Base-by-base conservation (phyloP, 2,113 vertebrate species). In the Platichthys flesus region DNA sequence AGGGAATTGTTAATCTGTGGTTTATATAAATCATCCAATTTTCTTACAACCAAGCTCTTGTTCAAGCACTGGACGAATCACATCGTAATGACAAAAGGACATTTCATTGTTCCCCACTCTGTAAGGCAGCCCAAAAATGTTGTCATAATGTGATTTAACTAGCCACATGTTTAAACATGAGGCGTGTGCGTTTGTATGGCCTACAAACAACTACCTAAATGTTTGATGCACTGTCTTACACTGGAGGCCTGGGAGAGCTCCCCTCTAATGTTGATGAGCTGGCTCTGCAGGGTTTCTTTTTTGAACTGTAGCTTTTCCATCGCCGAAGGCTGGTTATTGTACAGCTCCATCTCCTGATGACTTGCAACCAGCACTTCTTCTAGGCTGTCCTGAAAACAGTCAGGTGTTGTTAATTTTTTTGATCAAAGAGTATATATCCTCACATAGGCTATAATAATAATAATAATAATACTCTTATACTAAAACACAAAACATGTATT, bases 331-430 rank as follows among this genome's bases (percentile, higher is more conserved):
- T 98, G 97, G 85, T 88, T 96, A 2, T 94, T 95, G 0, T 96
- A 98, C 92, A 96, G 93, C 90, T 98, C 97, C 94, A 99, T 94
- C 82, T 98, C 97, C 91, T 98, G 97, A 91, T 98, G 98, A 0
- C 96, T 98, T 59, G 94, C 95, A 94, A 98, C 97, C 85, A 98
- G 88, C n/a, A 96, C 96, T 2, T 96, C 98, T 91, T 98, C 98
- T 67, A 98, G 93, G 81, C 92, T 96, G 71, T 98, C 97, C 98
- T 98, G 24, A 5, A 59, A 79, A 88, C 52, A 67, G 2, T 14
- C 12, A 15, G 14, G 51, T 9, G 20, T 54, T 58, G 40, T 28
- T 20, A 31, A 31, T 47, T 64, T 47, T 24, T 0, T 15, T 64
- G 23, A 23, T 16, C 13, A 47, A 23, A 15, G 12, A 21, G 37